phyloP scores from a whole-genome alignment of 2,888 invertebrate genomes.

The Phania funesta region DNA sequence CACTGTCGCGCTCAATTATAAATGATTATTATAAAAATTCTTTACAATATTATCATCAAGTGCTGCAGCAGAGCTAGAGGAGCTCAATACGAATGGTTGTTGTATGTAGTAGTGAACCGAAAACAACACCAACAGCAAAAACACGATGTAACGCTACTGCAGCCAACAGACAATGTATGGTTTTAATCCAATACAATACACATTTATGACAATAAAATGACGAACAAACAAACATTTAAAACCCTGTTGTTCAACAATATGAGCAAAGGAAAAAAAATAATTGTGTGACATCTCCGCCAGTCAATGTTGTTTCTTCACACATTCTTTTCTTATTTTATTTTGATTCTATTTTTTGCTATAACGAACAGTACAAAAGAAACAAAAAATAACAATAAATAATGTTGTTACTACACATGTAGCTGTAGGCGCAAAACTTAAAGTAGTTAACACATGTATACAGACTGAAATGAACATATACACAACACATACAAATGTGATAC shows the following conservation, averaged over 20 bases:
- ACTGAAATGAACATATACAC: neutral
- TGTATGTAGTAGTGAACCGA: neutral
- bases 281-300: conserved; percentile 66
- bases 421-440: conserved; percentile 56
- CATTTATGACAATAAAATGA: conserved; percentile 42
- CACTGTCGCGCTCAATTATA: conserved; percentile 77
- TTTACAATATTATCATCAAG: conserved; percentile 66
- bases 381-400: conserved; percentile 34
- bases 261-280: neutral
- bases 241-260: neutral
- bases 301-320: conserved; percentile 31
- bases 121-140: neutral
- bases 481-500: neutral
- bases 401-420: conserved; percentile 43
- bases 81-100: neutral
- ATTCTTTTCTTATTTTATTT: conserved; percentile 19
- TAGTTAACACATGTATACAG: conserved; percentile 31
- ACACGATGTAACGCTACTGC: neutral
- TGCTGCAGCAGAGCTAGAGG: neutral
- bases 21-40: conserved; percentile 74
- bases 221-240: conserved; percentile 2
- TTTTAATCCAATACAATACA: conserved; percentile 55
- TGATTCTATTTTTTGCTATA: conserved; percentile 10
- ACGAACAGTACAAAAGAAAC: conserved; percentile 25
- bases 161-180: conserved; percentile 47